These are phyloP conservation scores for Hemicordylus capensis DNA, from an alignment of 2,113 vertebrate species.

Conservation along the genomic window DNA sequence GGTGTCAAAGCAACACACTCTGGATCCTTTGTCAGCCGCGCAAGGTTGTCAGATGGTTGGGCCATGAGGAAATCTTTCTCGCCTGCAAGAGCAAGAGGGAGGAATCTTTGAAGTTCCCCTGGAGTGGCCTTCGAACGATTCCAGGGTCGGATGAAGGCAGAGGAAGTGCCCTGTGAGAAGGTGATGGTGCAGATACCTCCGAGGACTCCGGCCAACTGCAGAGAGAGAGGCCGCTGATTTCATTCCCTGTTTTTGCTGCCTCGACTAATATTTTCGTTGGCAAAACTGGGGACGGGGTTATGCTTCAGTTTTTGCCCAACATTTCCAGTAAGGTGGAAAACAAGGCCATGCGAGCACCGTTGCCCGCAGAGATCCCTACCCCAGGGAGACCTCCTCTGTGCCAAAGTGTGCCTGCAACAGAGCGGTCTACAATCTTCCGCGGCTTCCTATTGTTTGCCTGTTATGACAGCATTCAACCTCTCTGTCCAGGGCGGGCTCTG, in stretches of 20 bases:
- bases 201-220: fast-evolving
- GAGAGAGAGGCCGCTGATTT: slow-evolving; percentile 18
- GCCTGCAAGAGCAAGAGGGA: neutral
- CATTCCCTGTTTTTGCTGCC: slow-evolving; percentile 29
- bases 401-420: neutral
- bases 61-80: neutral
- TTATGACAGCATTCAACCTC: slow-evolving; percentile 71
- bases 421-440: slow-evolving; percentile 2
- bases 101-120: neutral
- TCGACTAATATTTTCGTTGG: slow-evolving; percentile 76
- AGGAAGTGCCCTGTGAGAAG: slow-evolving; percentile 43
- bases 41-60: neutral
- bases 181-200: slow-evolving; percentile 9
- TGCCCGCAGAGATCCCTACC: neutral
- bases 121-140: neutral
- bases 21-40: neutral
- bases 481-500: neutral
- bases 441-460: slow-evolving; percentile 74
- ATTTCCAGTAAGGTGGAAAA: slow-evolving; percentile 71
- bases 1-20: too few species aligned
- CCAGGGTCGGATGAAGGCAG: neutral
- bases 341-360: slow-evolving; percentile 36
- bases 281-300: slow-evolving; percentile 7
- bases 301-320: neutral
- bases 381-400: neutral